Conservation (phyloP, 2,888 invertebrate species). For the Caenorhabditis sp. region DNA sequence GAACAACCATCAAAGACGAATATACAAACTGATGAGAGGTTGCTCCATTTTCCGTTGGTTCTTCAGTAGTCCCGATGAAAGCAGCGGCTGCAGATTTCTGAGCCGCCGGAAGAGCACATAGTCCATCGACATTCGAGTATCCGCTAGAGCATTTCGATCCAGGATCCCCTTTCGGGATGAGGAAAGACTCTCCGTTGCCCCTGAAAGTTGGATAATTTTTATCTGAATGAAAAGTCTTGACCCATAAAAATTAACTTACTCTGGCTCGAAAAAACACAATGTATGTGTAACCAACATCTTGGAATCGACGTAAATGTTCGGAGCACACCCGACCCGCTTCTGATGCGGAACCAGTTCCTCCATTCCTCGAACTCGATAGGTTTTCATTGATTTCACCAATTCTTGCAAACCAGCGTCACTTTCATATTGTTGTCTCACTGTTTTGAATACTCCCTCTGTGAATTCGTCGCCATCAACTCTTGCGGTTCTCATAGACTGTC, state of each 20-base stretch:
- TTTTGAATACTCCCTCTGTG: not conserved
- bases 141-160: conserved; percentile 7
- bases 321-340: conserved; percentile 9
- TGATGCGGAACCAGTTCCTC: conserved; percentile 1
- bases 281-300: not conserved
- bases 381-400: not conserved
- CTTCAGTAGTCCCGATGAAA: not conserved
- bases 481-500: not conserved
- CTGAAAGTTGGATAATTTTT: too few relatives aligned
- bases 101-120: conserved; percentile 11
- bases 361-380: not conserved
- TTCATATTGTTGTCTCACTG: not conserved
- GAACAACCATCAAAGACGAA: not conserved
- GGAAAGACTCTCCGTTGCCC: not conserved
- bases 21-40: not conserved
- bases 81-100: not conserved
- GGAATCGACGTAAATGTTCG: not conserved
- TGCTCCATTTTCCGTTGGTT: not conserved
- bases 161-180: not conserved
- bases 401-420: not conserved
- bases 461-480: conserved; percentile 3
- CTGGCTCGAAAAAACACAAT: conserved; percentile 6
- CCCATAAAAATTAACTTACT: conserved; percentile 2
- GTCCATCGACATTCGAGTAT: conserved; percentile 6
- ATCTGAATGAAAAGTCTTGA: too few relatives aligned